Percentiles rank a stretch among this genome's conserved stretches.
Conservation (phyloP, 2,888 invertebrate genomes). For the Stomorhina lunata region DNA sequence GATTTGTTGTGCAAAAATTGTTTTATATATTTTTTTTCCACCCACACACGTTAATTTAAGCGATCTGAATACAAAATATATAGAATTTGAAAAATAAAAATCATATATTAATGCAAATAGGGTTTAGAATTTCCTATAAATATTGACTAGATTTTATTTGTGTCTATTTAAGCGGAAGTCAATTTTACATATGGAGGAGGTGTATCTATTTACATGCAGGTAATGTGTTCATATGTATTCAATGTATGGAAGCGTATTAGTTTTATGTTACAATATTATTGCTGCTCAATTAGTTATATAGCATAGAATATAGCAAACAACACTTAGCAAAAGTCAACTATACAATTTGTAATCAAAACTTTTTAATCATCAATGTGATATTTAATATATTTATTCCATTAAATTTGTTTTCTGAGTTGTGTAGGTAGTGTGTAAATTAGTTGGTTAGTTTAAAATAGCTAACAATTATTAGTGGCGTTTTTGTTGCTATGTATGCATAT, state of each 20-base stretch:
- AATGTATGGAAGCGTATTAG: neutral
- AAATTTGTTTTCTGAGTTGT: neutral
- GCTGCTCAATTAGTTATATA: slow-evolving; percentile 38
- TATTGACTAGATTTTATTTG: slow-evolving; percentile 31
- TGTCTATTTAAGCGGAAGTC: slow-evolving; percentile 49
- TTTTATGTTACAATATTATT: neutral
- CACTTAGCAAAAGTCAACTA: slow-evolving; percentile 53
- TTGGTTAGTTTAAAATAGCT: slow-evolving; percentile 4
- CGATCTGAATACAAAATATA: neutral
- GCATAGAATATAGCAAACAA: no score
- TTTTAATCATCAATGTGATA: neutral
- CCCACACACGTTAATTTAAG: slow-evolving; percentile 10
- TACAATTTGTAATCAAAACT: neutral
- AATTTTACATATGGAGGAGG: slow-evolving; percentile 10
- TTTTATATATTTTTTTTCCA: slow-evolving; percentile 1
- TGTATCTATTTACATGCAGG: no score
- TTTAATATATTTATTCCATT: neutral
- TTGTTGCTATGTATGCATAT: neutral
- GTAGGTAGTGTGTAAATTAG: neutral
- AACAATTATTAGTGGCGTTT: slow-evolving; percentile 29
- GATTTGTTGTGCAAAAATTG: slow-evolving; percentile 7
- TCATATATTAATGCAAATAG: neutral
- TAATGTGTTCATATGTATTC: neutral
- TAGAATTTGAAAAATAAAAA: neutral
- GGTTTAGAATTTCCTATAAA: neutral